Evolutionary conservation across 2,797 vertebrate genomes (phyloP), one percentile per base, ranked within the genome.

Genomic region (Poecilia picta): DNA sequence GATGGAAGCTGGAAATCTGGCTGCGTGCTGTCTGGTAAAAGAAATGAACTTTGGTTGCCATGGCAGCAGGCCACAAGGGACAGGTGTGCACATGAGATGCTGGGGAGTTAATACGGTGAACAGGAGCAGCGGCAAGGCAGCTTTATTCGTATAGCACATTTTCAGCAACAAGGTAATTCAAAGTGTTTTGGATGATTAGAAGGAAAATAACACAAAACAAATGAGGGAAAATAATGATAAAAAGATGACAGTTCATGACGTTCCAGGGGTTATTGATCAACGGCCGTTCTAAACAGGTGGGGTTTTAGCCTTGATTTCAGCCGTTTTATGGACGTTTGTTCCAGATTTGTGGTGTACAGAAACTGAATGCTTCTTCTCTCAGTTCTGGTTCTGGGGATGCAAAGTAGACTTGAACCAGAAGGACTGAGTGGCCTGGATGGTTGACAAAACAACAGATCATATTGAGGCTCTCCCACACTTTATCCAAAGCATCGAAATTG

Each of bases 61-160:
- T 94, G 85, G 92, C 89, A 94, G 89, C 92, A 68, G 79, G 82
- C 82, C 89, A 86, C 87, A 55, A 89, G 91, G 92, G 93, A 91
- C 92, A 93, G 90, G 93, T 93, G 91, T 92, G 83, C 88, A 78
- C 88, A 77, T 81, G 91, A 86, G 92, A 91, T 91, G 88, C 81
- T 85, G 75, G 78, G 81, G 85, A 90, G 88, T 83, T 82, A 80
- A 83, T 80, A 76, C 73, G 51, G 81, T 87, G 77, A 83, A 86
- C 76, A 79, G 82, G 57, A 78, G 80, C 55, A 82, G 57, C 70
- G 75, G 72, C 53, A n/a, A 55, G 11, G 53, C 25, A n/a, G 25
- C 5, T 55, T 12, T 55, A n/a, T 55, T 55, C 11, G 4, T 11
- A n/a, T 55, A n/a, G 53, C 25, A n/a, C 53, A 12, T 55, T 55